Evolutionary conservation across 2,113 vertebrate species (phyloP).

Genomic region (Fukomys damarensis): DNA sequence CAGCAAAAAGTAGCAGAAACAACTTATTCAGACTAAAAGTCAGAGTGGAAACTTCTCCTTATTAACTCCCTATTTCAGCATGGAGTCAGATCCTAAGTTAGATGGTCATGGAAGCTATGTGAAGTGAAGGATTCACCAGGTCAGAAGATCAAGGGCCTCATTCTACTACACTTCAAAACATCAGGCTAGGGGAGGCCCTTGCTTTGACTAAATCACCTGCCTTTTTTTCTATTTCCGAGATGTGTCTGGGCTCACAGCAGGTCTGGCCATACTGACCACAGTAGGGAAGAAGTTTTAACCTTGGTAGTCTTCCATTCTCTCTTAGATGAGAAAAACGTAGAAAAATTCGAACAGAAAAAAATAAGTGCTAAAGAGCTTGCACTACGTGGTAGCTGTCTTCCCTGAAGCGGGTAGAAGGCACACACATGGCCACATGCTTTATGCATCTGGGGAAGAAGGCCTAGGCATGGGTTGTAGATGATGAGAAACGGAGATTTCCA

Average conservation of each 20-base stretch:
- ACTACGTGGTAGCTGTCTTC: background rate
- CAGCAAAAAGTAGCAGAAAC: background rate
- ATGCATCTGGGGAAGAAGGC: background rate
- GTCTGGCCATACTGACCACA: background rate
- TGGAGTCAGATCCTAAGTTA: background rate
- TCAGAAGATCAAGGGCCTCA: background rate
- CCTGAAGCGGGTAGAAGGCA: background rate
- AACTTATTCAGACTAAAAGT: background rate
- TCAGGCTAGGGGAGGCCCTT: background rate
- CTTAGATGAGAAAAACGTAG: constrained; percentile 3
- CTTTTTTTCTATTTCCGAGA: background rate
- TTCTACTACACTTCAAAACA: background rate
- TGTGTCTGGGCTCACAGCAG: background rate
- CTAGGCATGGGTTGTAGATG: background rate
- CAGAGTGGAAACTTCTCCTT: background rate
- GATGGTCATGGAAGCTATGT: background rate
- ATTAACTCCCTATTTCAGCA: background rate
- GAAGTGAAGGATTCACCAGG: background rate
- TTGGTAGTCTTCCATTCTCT: background rate
- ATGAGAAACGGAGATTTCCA: background rate
- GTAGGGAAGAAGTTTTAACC: background rate
- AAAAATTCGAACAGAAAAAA: background rate
- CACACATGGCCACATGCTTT: background rate
- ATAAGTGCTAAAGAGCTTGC: background rate
- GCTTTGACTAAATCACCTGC: background rate